Evolutionary conservation across 2,888 invertebrate genomes (phyloP).

Genomic region (Rotaria magnacalcarata): DNA sequence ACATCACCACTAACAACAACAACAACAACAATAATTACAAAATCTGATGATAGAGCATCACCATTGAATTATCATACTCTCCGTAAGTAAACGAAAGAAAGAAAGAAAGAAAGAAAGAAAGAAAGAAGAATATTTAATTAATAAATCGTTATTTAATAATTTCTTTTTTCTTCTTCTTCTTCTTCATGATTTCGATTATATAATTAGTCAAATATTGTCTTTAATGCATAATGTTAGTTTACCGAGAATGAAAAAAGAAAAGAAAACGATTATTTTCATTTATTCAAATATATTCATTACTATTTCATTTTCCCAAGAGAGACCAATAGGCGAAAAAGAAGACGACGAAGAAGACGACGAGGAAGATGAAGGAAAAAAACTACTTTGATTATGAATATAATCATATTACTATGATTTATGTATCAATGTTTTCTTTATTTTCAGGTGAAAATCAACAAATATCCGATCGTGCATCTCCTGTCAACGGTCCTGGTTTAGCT

Average conservation of each 20-base stretch:
- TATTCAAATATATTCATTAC: not conserved
- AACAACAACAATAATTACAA: not conserved
- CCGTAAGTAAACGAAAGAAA: not conserved
- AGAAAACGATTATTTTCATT: not conserved
- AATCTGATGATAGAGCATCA: not conserved
- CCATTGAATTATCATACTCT: not conserved
- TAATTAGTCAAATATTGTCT: not conserved
- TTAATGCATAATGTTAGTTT: not conserved
- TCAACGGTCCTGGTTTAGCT: conserved; percentile 31
- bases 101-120: not conserved
- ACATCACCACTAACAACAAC: conserved; percentile 31
- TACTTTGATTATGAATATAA: not conserved
- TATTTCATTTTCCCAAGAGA: not conserved
- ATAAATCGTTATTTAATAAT: not conserved
- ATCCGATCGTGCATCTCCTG: conserved; percentile 17
- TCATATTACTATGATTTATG: not conserved
- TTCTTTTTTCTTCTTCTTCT: not conserved
- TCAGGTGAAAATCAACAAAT: conserved; percentile 4
- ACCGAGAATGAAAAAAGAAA: not conserved
- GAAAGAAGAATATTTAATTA: not conserved
- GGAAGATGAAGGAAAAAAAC: too few relatives aligned
- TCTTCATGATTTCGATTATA: not conserved
- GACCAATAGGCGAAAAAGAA: not conserved
- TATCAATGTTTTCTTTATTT: not conserved
- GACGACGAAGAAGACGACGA: too few relatives aligned